Base-by-base conservation (phyloP, 1,140 invertebrate species). In the Formica selysi region DNA sequence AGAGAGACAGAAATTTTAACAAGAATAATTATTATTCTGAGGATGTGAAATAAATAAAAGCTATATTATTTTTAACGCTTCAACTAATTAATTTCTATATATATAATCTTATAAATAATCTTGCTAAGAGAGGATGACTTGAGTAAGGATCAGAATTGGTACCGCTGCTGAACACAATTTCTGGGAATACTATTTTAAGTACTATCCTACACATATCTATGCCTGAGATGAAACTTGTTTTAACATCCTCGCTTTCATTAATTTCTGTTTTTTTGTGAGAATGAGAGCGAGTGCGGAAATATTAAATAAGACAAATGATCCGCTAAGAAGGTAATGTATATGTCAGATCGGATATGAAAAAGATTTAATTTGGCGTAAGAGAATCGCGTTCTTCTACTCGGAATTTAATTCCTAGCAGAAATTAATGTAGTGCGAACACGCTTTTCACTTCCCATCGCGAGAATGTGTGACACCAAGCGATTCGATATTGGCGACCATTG, bases 321-420 rank as follows among this genome's bases (percentile, higher is more conserved):
- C 19, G 54, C 38, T 61, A 74, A 83, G 68, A 73, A 83, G 59
- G 54, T 74, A 61, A 74, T 62, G 79, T 73, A 68, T 38, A 81
- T n/a, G 68, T 83, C 68, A 54, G 19, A 61, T 59, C 54, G 68
- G 68, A 83, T 83, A 83, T 74, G 54, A 29, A 83, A 74, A 74
- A 61, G 68, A 83, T 74, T 83, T 83, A 83, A 83, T 83, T 83
- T 61, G 68, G 26, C 79, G 79, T 83, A 32, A 83, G 68, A 36
- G 54, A 74, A 83, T 74, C 68, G 54, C 29, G 54, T 74, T 74
- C 48, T 68, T 26, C 54, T 36, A 2, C 3, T 11, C 54, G 79
- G 38, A 68, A 36, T 83, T 83, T 83, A 83, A 83, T 83, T 70
- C 44, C 68, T 74, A 83, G 68, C 68, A 73, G 79, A 83, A 73